phyloP scores from a whole-genome alignment of 2,797 vertebrate species.

The Sebastes umbrosus region DNA sequence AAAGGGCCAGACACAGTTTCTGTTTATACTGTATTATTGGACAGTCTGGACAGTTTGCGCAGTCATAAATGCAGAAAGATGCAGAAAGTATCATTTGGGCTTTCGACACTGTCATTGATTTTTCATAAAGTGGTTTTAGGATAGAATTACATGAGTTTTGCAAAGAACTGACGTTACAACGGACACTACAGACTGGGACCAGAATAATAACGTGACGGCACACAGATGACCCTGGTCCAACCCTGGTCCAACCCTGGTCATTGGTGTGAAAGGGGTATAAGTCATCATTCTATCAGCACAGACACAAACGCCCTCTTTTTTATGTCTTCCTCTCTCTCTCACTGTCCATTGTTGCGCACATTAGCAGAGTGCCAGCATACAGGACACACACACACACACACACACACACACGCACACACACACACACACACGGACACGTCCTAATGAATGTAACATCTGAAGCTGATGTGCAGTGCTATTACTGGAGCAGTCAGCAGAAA shows the following conservation, averaged over 20 bases:
- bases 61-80: background rate
- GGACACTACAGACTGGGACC: too few relatives aligned
- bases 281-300: background rate
- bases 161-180: too few relatives aligned
- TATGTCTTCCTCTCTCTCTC: slow-evolving; percentile 6
- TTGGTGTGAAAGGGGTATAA: background rate
- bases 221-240: background rate
- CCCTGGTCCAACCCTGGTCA: too few relatives aligned
- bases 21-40: background rate
- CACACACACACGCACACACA: background rate
- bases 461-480: slow-evolving; percentile 20
- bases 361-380: background rate
- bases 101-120: background rate
- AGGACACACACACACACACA: slow-evolving; percentile 9
- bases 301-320: background rate
- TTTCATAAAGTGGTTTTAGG: background rate
- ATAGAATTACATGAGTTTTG: background rate
- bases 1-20: background rate
- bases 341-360: background rate
- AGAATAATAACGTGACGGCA: background rate
- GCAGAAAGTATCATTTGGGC: background rate
- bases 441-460: slow-evolving; percentile 44
- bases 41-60: background rate
- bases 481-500: slow-evolving; percentile 54
- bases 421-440: slow-evolving; percentile 15